These are phyloP conservation scores for Megastigmus dorsalis DNA, from an alignment of 2,888 invertebrate species.

Conservation along the genomic window DNA sequence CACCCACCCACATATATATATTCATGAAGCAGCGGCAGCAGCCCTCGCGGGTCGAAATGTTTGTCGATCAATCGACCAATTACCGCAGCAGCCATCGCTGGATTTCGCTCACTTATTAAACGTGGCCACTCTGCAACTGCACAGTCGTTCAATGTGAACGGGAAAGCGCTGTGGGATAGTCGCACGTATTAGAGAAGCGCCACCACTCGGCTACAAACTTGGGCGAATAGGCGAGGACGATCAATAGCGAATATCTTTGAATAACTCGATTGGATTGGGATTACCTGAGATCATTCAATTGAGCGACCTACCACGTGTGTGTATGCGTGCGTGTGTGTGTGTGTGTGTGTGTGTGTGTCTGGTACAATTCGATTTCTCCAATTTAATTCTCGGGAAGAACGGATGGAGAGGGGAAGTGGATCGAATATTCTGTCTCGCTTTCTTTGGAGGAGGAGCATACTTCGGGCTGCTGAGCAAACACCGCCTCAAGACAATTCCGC, in stretches of 20 bases:
- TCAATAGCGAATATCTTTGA: slow-evolving; percentile 35
- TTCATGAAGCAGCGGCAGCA: too few species aligned
- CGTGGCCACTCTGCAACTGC: not conserved
- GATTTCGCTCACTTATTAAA: slow-evolving; percentile 14
- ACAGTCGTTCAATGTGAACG: not conserved
- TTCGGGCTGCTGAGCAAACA: slow-evolving; percentile 45
- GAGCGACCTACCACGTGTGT: not conserved
- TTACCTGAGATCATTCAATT: slow-evolving; percentile 27
- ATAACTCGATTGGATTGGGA: slow-evolving; percentile 41
- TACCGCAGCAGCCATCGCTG: too few species aligned
- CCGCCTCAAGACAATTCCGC: slow-evolving; percentile 28
- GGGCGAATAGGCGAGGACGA: too few species aligned
- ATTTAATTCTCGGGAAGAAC: slow-evolving; percentile 38
- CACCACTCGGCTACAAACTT: too few species aligned
- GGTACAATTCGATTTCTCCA: slow-evolving; percentile 21
- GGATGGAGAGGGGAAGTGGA: not conserved
- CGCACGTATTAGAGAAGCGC: too few species aligned
- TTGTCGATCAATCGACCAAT: slow-evolving; percentile 21
- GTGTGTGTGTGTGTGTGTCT: not conserved
- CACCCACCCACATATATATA: too few species aligned
- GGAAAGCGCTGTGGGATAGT: not conserved
- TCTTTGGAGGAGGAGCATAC: slow-evolving; percentile 5
- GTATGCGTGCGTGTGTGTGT: not conserved
- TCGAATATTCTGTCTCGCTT: slow-evolving; percentile 7
- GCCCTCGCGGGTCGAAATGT: too few species aligned